Conservation (phyloP, 2,888 invertebrate genomes). For the Harmothoe impar region DNA sequence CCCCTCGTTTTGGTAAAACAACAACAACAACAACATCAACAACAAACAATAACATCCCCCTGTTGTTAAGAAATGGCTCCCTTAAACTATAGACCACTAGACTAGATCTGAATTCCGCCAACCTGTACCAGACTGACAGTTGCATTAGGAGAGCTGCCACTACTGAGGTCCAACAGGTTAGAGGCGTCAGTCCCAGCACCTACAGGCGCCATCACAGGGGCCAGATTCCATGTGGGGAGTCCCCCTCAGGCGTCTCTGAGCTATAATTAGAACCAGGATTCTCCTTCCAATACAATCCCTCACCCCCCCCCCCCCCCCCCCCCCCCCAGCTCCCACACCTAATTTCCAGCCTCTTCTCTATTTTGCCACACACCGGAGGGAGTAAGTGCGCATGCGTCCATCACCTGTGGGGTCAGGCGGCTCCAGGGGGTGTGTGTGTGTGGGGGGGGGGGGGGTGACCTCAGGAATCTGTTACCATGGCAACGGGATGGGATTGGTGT, state of each 20-base stretch:
- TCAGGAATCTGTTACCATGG: not conserved
- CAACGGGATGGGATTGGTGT: not conserved
- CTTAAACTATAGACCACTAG: no score
- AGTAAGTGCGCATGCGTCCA: not conserved
- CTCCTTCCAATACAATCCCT: not conserved
- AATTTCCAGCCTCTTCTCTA: not conserved
- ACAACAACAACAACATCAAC: no score
- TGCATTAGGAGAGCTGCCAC: not conserved
- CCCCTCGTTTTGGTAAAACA: no score
- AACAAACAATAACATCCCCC: no score
- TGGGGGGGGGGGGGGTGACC: not conserved
- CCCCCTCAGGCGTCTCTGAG: not conserved
- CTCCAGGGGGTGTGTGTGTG: not conserved
- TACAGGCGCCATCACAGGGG: not conserved
- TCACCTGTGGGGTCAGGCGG: not conserved
- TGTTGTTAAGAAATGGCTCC: no score
- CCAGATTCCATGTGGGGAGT: not conserved
- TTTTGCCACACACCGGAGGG: not conserved
- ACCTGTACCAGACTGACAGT: no score
- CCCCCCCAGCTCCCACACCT: no score
- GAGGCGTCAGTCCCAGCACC: not conserved
- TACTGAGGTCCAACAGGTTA: conserved; percentile 6
- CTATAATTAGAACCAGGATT: conserved; percentile 11
- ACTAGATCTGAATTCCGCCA: no score
- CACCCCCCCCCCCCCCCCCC: no score